These are phyloP conservation scores for Tromatobia lineatoria DNA, from an alignment of 2,888 invertebrate genomes.

Conservation along the genomic window DNA sequence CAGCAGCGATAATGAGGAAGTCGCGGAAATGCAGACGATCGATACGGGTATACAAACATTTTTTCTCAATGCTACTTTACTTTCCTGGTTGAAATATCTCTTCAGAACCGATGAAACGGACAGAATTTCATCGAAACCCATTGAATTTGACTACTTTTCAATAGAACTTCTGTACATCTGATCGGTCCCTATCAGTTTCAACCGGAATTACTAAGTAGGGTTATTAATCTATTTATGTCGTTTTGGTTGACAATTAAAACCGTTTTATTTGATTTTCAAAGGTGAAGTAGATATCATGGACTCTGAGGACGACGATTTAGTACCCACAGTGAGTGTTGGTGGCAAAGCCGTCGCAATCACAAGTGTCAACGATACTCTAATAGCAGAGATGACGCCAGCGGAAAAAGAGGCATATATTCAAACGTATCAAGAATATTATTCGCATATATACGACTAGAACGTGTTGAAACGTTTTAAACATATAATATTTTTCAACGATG, in stretches of 20 bases:
- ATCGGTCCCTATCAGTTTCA: no score
- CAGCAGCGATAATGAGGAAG: constrained; percentile 93
- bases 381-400: constrained; percentile 95
- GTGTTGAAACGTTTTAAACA: constrained; percentile 50
- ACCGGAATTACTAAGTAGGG: no score
- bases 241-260: background rate
- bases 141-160: no score
- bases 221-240: background rate
- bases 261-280: constrained; percentile 75
- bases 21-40: constrained; percentile 89
- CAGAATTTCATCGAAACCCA: no score
- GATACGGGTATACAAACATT: constrained; percentile 87
- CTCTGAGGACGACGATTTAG: constrained; percentile 92
- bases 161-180: no score
- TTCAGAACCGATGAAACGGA: no score
- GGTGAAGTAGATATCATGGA: constrained; percentile 91
- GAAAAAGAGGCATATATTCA: constrained; percentile 98
- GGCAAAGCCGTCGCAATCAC: constrained; percentile 93
- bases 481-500: constrained; percentile 32
- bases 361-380: constrained; percentile 94
- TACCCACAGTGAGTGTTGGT: constrained; percentile 93
- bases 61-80: background rate
- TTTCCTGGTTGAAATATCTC: no score
- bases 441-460: constrained; percentile 93
- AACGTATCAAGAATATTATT: constrained; percentile 97